Conservation (phyloP, 1,140 invertebrate genomes). For the Planococcus citri region DNA sequence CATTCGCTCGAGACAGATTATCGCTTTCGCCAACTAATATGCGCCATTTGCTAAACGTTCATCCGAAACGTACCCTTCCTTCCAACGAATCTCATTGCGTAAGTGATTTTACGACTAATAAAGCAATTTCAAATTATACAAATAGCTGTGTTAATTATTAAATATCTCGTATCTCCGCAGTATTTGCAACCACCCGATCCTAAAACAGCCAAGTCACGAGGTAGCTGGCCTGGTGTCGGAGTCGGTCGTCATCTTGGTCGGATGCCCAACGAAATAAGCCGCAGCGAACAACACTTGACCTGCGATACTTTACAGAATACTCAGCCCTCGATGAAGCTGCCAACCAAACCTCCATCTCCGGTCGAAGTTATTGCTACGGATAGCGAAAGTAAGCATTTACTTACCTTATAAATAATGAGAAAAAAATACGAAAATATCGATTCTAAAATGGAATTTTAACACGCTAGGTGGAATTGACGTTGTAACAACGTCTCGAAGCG, state of each 20-base stretch:
- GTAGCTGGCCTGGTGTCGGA: constrained; percentile 71
- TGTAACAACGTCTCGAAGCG: not conserved
- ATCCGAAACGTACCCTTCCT: not conserved
- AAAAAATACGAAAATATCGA: too few species aligned
- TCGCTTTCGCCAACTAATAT: constrained; percentile 34
- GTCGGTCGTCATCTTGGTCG: constrained; percentile 33
- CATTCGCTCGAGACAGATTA: constrained; percentile 73
- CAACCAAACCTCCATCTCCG: constrained; percentile 21
- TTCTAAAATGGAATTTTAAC: too few species aligned
- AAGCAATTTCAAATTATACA: too few species aligned
- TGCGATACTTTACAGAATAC: constrained; percentile 16
- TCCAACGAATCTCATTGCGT: constrained; percentile 10
- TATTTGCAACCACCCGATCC: constrained; percentile 55
- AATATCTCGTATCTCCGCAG: too few species aligned
- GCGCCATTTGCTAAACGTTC: constrained; percentile 32
- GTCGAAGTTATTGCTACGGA: not conserved
- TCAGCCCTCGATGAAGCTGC: constrained; percentile 14
- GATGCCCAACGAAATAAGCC: constrained; percentile 57
- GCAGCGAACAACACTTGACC: constrained; percentile 62
- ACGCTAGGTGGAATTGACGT: not conserved
- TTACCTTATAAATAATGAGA: not conserved
- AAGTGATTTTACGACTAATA: not conserved
- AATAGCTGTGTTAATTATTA: too few species aligned
- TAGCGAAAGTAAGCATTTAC: not conserved
- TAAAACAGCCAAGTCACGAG: constrained; percentile 60